Evolutionary conservation across 2,797 vertebrate genomes (phyloP).

Genomic region (Enoplosus armatus): DNA sequence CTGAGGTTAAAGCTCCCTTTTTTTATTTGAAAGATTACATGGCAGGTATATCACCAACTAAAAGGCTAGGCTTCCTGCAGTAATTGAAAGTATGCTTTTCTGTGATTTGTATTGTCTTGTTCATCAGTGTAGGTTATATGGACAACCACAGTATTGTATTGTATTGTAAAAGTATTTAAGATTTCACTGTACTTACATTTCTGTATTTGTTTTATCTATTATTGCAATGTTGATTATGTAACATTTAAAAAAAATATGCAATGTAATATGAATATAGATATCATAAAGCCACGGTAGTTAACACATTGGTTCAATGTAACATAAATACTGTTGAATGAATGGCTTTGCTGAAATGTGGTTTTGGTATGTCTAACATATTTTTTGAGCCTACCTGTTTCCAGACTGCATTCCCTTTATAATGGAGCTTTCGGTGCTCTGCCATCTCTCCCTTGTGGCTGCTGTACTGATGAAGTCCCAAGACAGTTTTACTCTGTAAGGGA

Average conservation of each 20-base stretch:
- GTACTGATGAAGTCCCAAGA: constrained; percentile 23
- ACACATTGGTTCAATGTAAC: not conserved
- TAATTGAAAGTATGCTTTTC: not conserved
- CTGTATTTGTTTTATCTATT: not conserved
- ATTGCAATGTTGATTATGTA: too few relatives aligned
- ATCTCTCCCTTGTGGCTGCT: not conserved
- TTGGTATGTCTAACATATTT: not conserved
- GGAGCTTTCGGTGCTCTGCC: not conserved
- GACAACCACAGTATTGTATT: not conserved
- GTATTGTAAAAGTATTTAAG: not conserved
- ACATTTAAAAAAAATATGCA: too few relatives aligned
- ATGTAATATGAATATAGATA: too few relatives aligned
- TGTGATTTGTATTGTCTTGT: not conserved
- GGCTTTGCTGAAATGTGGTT: not conserved
- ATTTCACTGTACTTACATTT: not conserved
- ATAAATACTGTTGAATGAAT: not conserved
- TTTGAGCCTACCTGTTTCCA: not conserved
- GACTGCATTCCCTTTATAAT: not conserved
- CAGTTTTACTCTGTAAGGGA: not conserved
- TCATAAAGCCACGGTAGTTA: too few relatives aligned
- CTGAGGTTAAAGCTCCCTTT: too few relatives aligned
- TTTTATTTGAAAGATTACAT: too few relatives aligned
- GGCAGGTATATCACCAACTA: not conserved
- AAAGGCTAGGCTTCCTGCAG: not conserved
- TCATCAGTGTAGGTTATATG: not conserved